phyloP scores from a whole-genome alignment of 2,888 invertebrate species.

The Thereva unica region DNA sequence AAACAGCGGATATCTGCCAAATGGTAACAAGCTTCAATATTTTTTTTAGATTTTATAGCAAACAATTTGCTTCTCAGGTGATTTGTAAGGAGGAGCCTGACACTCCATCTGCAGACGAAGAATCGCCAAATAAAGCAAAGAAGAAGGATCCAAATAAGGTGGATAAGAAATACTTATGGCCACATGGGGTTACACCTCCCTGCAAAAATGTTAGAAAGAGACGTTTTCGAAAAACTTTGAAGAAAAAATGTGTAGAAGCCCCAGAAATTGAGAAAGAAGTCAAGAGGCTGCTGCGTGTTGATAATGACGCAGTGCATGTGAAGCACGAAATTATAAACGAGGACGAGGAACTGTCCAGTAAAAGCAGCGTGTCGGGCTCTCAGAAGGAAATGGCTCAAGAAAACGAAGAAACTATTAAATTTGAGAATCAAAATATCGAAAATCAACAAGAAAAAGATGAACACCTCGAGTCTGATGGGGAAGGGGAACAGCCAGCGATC shows the following conservation, averaged over 20 bases:
- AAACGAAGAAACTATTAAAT: slow-evolving; percentile 53
- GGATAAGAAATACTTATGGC: slow-evolving; percentile 91
- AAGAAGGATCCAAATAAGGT: slow-evolving; percentile 79
- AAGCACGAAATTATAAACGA: slow-evolving; percentile 89
- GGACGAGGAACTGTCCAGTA: slow-evolving; percentile 69
- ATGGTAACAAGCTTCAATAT: slow-evolving; percentile 58
- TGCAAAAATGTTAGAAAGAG: slow-evolving; percentile 92
- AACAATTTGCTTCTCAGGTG: slow-evolving; percentile 61
- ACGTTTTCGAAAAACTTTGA: slow-evolving; percentile 90
- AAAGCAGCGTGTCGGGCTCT: slow-evolving; percentile 30
- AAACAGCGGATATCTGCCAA: slow-evolving; percentile 96
- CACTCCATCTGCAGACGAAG: slow-evolving; percentile 73
- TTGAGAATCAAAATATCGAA: slow-evolving; percentile 20
- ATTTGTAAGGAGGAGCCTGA: slow-evolving; percentile 89
- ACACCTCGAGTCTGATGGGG: slow-evolving; percentile 53
- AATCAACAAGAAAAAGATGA: slow-evolving; percentile 40
- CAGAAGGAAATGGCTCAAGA: slow-evolving; percentile 48
- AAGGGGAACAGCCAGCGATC: slow-evolving; percentile 49
- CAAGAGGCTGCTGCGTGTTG: slow-evolving; percentile 84
- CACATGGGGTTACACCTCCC: slow-evolving; percentile 95
- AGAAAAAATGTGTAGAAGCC: slow-evolving; percentile 95
- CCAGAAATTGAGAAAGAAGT: slow-evolving; percentile 99
- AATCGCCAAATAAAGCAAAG: slow-evolving; percentile 76
- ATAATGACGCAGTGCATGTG: slow-evolving; percentile 89
- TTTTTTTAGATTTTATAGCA: not conserved